Evolutionary conservation across 2,888 invertebrate genomes (phyloP), one percentile per base, ranked within the genome.

Genomic region (Galerucella nymphaeae): DNA sequence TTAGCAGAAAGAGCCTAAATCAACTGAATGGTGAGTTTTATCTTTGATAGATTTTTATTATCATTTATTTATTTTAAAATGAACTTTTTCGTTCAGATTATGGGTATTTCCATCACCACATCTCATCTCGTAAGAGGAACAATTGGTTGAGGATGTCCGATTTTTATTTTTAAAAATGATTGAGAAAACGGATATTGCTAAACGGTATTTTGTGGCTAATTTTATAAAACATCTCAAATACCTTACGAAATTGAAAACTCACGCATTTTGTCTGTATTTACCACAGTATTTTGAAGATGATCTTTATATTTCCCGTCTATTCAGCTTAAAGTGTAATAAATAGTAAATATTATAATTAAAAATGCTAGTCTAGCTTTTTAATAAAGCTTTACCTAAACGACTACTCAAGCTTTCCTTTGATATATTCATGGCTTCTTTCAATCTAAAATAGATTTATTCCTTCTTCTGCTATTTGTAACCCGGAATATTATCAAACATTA

Each of bases 31-130:
- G 30, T 30, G 30, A 30, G 30, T 30, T 30, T 30, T 30, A 30
- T 30, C 30, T 30, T 30, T 30, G 30, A 8, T n/a, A n/a, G n/a
- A n/a, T n/a, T n/a, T n/a, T 30, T 30, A 8, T 30, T 6, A 8
- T 30, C 5, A 30, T 30, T 30, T 30, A 30, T 30, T 30, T 30
- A 5, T 30, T 30, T 30, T 48, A 48, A n/a, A 48, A 48, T 6
- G 42, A 13, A 45, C 11, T 14, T 1, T 48, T 5, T 6, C 0
- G n/a, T n/a, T 48, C 48, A 48, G 48, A n/a, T 48, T 6, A 48
- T 48, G n/a, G 48, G 48, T 48, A 48, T 48, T 48, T 48, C 48
- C 48, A 48, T 14, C 48, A 48, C 48, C 48, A 48, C 48, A 48
- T 48, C 14, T 48, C 48, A 48, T 48, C 48, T 48, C n/a, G 48